Conservation (phyloP, 2,113 vertebrate species). For the Pteruthius melanotis region DNA sequence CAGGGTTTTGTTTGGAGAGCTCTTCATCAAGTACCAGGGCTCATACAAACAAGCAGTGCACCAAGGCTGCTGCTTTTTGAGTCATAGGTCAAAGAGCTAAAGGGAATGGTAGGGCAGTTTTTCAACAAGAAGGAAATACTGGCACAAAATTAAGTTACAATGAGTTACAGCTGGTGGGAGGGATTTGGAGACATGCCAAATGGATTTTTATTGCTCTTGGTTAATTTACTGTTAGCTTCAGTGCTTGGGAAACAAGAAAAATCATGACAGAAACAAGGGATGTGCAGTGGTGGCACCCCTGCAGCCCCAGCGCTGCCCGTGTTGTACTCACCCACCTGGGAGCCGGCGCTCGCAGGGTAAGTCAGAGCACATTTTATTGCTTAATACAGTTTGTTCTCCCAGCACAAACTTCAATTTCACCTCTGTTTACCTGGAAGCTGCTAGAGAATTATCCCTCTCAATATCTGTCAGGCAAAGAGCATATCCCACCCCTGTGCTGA, state of each 20-base stretch:
- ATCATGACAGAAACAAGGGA: background rate
- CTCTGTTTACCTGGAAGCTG: background rate
- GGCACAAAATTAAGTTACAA: background rate
- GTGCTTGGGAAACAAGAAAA: background rate
- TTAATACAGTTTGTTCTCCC: background rate
- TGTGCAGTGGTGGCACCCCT: background rate
- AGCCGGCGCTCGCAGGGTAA: background rate
- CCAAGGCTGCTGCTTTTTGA: background rate
- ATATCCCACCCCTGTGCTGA: background rate
- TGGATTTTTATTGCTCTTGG: background rate
- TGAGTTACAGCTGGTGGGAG: background rate
- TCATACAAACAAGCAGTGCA: background rate
- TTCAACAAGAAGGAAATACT: constrained; percentile 1
- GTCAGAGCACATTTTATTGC: background rate
- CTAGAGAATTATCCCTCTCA: background rate
- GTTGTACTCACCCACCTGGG: background rate
- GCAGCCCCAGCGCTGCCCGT: rapidly evolving
- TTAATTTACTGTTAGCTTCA: background rate
- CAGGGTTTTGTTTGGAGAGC: background rate
- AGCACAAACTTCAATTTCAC: background rate
- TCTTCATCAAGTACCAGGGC: background rate
- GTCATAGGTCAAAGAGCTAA: background rate
- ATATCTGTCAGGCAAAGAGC: background rate
- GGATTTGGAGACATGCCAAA: background rate
- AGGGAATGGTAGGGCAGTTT: background rate